phyloP scores from a whole-genome alignment of 2,113 vertebrate genomes.

The Motacilla tschutschensis region DNA sequence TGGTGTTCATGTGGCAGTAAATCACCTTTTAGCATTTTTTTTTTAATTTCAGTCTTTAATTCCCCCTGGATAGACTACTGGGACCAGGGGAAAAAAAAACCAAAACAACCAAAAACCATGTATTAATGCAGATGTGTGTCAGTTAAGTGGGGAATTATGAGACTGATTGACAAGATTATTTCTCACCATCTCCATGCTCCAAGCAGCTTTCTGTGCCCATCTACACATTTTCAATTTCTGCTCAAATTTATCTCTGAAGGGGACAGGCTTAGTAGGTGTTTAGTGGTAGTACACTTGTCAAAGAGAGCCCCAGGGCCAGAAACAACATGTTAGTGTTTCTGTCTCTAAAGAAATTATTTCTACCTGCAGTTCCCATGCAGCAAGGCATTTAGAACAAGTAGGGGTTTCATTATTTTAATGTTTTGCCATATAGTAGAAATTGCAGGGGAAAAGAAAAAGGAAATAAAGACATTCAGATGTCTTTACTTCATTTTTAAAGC shows the following conservation, averaged over 20 bases:
- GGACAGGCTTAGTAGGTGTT: background rate
- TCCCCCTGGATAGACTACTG: background rate
- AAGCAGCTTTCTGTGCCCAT: background rate
- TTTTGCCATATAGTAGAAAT: background rate
- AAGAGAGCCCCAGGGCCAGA: background rate
- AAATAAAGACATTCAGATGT: background rate
- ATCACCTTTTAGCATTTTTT: background rate
- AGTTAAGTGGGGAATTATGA: background rate
- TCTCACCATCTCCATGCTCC: background rate
- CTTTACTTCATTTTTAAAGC: background rate
- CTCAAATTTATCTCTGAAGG: constrained; percentile 1
- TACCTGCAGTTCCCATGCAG: background rate
- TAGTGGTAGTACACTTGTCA: background rate
- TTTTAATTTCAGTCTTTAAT: background rate
- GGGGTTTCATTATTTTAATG: background rate
- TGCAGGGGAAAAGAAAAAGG: background rate
- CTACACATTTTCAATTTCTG: constrained; percentile 15
- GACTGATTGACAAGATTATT: constrained; percentile 24
- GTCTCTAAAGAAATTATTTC: background rate
- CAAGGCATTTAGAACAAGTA: background rate
- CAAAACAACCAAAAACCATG: fast-evolving
- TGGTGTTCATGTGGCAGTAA: background rate
- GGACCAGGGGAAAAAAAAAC: background rate
- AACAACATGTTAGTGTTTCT: background rate
- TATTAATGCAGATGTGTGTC: background rate